Evolutionary conservation across 2,113 vertebrate genomes (phyloP).

Genomic region (Gorilla gorilla): DNA sequence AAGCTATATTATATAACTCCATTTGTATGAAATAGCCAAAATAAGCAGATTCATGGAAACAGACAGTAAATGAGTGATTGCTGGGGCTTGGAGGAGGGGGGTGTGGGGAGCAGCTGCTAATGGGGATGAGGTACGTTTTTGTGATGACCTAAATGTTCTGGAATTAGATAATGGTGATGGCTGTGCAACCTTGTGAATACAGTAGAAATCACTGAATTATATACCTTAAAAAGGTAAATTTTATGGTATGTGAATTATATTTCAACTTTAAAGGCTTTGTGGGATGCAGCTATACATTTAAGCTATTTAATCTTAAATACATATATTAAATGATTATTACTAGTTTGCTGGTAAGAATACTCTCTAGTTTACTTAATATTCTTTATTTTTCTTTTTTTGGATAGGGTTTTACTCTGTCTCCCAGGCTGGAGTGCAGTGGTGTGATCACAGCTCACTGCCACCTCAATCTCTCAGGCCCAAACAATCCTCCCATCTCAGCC

Average conservation of each 20-base stretch:
- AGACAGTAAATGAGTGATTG: not conserved
- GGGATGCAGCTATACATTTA: not conserved
- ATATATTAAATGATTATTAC: not conserved
- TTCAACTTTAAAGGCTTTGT: not conserved
- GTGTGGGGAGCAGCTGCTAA: not conserved
- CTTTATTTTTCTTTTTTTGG: too few relatives aligned
- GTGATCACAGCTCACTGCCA: too few relatives aligned
- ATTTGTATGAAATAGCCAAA: not conserved
- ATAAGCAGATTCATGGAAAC: not conserved
- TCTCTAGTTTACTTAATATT: not conserved
- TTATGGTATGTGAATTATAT: not conserved
- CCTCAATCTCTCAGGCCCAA: too few relatives aligned
- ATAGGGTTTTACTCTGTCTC: too few relatives aligned
- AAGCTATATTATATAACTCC: not conserved
- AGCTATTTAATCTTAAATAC: not conserved
- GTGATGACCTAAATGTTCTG: not conserved
- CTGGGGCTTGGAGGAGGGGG: not conserved
- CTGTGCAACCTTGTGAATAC: not conserved
- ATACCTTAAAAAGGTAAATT: not conserved
- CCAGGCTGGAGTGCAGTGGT: too few relatives aligned
- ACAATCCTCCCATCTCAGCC: too few relatives aligned
- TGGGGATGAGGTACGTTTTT: not conserved
- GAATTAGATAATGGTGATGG: not conserved
- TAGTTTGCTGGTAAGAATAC: not conserved
- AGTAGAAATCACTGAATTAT: not conserved